phyloP scores from a whole-genome alignment of 2,113 vertebrate species.

The Malurus melanocephalus region DNA sequence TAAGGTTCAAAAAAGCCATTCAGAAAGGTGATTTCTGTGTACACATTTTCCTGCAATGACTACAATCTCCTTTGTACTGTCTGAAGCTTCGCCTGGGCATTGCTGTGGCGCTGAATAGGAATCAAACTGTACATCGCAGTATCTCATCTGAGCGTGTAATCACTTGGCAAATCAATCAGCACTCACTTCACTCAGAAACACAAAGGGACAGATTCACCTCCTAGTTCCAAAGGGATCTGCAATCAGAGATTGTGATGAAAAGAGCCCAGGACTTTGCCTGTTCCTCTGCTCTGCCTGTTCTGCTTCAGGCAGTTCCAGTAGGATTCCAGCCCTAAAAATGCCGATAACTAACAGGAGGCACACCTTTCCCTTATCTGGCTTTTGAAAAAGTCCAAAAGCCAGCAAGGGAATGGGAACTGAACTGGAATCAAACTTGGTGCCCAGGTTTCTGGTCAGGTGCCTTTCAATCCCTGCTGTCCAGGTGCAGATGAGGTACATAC shows the following conservation, averaged over 20 bases:
- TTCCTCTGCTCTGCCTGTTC: neutral
- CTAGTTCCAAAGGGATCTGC: neutral
- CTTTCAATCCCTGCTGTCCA: fast-evolving
- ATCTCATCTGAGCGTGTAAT: conserved; percentile 53
- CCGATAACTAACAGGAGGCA: neutral
- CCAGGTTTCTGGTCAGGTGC: neutral
- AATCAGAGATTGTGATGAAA: conserved; percentile 13
- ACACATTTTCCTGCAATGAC: neutral
- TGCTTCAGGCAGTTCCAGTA: neutral
- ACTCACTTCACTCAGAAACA: conserved; percentile 43
- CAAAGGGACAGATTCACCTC: conserved; percentile 44
- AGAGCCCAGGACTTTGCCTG: neutral
- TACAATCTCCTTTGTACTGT: neutral
- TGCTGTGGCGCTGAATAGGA: conserved; percentile 10
- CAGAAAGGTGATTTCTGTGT: neutral
- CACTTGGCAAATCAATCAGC: conserved; percentile 60
- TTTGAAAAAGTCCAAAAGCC: neutral
- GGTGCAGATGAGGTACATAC: fast-evolving
- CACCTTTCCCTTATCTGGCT: neutral
- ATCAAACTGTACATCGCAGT: conserved; percentile 28
- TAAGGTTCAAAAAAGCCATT: neutral
- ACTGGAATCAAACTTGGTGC: neutral
- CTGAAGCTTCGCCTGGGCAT: neutral
- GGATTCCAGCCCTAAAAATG: neutral
- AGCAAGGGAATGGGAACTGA: neutral